Evolutionary conservation across 2,888 invertebrate species (phyloP), one percentile per base, ranked within the genome.

Genomic region (Buathra laborator): DNA sequence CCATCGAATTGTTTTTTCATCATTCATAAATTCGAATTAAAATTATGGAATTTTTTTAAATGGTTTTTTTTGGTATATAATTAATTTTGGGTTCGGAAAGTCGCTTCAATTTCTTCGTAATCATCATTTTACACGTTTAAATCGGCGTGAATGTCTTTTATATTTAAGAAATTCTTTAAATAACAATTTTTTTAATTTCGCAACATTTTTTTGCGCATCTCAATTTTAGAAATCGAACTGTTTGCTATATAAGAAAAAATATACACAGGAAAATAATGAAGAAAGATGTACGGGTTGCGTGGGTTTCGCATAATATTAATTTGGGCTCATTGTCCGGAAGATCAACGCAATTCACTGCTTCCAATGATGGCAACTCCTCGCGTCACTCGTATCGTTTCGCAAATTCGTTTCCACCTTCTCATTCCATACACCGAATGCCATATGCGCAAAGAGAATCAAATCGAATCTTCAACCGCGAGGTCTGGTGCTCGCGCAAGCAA

Each of bases 371-470:
- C 29, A 48, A 46, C 29, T 74, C 59, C 9, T 43, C 9, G n/a
- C 44, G 29, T 16, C 46, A n/a, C 46, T 37, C 37, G 37, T 9
- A 37, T 37, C 37, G 37, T 37, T 7, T 37, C 37, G 37, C 37
- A 37, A 75, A 75, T 62, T 29, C 62, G 4, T 44, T 43, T 46
- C 43, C 46, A 29, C 44, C 14, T 44, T 43, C 16, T 44, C 29
- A 16, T 12, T 43, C 43, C 32, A 12, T 44, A 44, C 32, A 64
- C 53, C 62, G 32, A 77, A 72, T 72, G 43, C 14, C 43, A 48
- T 48, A 48, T 16, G 67, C 56, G 24, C 51, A 59, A 66, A 77
- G 70, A 71, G 56, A 71, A 44, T 59, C 78, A 67, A 72, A 59
- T 72, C 71, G 59, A 66, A 78, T 59, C 48, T 71, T 44, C 46